Evolutionary conservation across 2,888 invertebrate genomes (phyloP).

Genomic region (Conops quadrifasciatus): DNA sequence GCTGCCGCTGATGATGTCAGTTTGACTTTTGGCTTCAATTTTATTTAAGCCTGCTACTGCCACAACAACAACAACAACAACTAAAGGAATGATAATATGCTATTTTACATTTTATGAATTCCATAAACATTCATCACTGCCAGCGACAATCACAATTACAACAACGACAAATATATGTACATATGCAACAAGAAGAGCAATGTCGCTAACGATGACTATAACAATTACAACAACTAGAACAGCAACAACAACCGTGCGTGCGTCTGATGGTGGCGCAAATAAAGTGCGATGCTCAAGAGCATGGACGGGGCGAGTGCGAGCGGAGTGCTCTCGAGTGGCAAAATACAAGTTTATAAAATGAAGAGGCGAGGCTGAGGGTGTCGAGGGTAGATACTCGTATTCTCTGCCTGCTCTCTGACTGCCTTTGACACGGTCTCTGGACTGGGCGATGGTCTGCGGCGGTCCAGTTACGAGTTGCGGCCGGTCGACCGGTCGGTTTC

Average conservation of each 20-base stretch:
- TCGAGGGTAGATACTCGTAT: neutral
- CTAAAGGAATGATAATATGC: constrained; percentile 41
- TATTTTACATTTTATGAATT: constrained; percentile 46
- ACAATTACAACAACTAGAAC: neutral
- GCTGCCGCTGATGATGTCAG: neutral
- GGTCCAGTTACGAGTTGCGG: neutral
- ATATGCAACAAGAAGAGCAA: constrained; percentile 1
- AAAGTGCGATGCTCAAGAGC: constrained; percentile 24
- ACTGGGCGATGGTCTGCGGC: neutral
- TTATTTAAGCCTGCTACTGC: constrained; percentile 7
- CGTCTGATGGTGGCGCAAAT: constrained; percentile 4
- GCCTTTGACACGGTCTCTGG: neutral
- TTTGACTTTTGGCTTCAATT: neutral
- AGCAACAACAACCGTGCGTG: neutral
- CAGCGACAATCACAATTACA: constrained; percentile 23
- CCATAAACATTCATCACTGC: constrained; percentile 43
- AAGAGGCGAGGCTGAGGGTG: no score
- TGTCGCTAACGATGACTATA: neutral
- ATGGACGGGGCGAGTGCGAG: constrained; percentile 14
- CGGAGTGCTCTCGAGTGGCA: neutral
- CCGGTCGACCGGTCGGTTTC: neutral
- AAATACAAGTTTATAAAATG: no score
- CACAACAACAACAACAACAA: constrained; percentile 25
- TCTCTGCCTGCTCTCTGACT: neutral
- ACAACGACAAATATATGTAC: constrained; percentile 3